phyloP scores from a whole-genome alignment of 2,113 vertebrate genomes.

The Actenoides lindsayi region DNA sequence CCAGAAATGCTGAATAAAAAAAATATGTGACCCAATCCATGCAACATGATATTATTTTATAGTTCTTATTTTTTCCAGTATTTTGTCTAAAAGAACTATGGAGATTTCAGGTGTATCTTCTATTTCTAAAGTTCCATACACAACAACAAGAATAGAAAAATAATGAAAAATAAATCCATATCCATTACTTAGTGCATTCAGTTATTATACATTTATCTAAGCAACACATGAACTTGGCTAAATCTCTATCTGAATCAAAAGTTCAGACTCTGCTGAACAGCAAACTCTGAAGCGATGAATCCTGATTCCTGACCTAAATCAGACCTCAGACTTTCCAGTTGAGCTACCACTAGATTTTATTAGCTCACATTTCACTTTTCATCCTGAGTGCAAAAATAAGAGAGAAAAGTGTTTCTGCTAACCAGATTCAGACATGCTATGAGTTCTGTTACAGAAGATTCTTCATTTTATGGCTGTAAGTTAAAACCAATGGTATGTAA shows the following conservation, averaged over 20 bases:
- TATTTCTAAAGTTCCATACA: not conserved
- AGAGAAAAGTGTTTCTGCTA: not conserved
- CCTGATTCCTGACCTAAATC: conserved; percentile 8
- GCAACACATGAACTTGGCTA: not conserved
- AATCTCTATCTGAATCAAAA: conserved; percentile 16
- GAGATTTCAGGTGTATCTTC: not conserved
- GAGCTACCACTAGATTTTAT: not conserved
- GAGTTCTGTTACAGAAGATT: not conserved
- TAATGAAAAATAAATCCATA: not conserved
- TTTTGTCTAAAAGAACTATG: not conserved
- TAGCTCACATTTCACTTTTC: not conserved
- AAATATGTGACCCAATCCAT: not conserved
- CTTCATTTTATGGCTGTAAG: not conserved
- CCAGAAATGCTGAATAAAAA: not conserved
- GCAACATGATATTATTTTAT: not conserved
- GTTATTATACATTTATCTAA: not conserved
- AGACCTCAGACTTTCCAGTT: not conserved
- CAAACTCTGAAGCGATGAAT: not conserved
- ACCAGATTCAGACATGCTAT: not conserved
- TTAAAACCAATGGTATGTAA: not conserved
- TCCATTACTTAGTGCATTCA: not conserved
- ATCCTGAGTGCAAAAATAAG: not conserved
- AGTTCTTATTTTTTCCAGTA: not conserved
- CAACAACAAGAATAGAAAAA: not conserved
- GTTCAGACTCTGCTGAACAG: not conserved